Percentiles rank a stretch among this genome's conserved stretches.
Conservation (phyloP, 2,797 vertebrate genomes). For the Halcyon smyrnensis region DNA sequence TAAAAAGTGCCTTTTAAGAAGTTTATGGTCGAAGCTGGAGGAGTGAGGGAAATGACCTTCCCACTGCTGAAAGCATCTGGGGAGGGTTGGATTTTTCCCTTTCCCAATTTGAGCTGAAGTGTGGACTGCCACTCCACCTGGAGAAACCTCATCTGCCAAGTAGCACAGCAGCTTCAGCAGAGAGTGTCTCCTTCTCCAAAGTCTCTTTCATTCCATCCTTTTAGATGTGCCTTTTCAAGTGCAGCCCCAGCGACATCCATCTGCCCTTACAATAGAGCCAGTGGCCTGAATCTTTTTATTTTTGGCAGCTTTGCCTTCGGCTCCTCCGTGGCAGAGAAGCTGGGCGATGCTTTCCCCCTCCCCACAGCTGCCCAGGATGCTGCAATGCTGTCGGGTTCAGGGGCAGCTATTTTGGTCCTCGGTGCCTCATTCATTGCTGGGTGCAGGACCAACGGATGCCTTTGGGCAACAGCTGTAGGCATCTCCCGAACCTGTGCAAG, state of each 20-base stretch:
- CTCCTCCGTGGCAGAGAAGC: neutral
- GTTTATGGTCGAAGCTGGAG: neutral
- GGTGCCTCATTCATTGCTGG: accelerated
- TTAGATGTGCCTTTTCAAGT: neutral
- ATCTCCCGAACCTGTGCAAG: neutral
- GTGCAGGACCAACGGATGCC: accelerated
- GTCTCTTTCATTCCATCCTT: conserved; percentile 14
- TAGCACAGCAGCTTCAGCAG: neutral
- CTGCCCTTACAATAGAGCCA: neutral
- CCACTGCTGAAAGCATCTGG: neutral
- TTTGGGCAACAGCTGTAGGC: neutral
- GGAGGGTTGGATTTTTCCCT: neutral
- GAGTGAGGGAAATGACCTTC: neutral
- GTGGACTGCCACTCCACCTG: neutral
- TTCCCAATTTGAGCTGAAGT: neutral
- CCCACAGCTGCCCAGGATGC: neutral
- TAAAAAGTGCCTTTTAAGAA: neutral
- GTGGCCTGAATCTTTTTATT: neutral
- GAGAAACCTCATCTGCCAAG: conserved; percentile 2
- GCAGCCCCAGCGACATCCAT: neutral
- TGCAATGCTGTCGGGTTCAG: neutral
- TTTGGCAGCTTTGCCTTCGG: conserved; percentile 9
- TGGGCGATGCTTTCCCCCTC: neutral
- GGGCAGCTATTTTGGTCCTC: neutral
- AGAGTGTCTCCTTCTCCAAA: conserved; percentile 21